Evolutionary conservation across 2,888 invertebrate species (phyloP).

Genomic region (Eurytoma adleriae): DNA sequence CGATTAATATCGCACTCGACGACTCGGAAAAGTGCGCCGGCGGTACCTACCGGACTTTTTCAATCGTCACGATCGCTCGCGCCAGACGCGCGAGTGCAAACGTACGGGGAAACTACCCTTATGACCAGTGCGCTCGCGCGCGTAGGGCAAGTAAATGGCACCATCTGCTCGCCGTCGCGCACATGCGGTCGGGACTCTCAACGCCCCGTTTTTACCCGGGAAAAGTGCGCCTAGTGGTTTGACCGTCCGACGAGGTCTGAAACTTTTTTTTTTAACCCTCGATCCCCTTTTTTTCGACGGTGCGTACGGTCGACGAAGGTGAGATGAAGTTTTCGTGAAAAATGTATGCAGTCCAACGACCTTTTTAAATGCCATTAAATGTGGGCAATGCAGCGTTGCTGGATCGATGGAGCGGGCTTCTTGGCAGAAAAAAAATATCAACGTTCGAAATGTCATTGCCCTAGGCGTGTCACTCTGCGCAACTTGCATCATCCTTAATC

Average conservation of each 20-base stretch:
- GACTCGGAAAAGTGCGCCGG: conserved; percentile 14
- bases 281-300: not conserved
- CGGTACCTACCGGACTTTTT: not conserved
- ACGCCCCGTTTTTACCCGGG: conserved; percentile 33
- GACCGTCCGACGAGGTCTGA: conserved; percentile 17
- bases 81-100: not conserved
- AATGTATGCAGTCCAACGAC: conserved; percentile 19
- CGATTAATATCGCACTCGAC: conserved; percentile 43
- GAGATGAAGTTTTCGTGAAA: conserved; percentile 17
- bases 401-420: conserved; percentile 17
- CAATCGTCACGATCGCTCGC: conserved; percentile 28
- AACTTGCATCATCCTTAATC: too few relatives aligned
- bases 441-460: not conserved
- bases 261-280: not conserved
- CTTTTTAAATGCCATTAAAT: conserved; percentile 21
- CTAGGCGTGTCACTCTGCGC: too few relatives aligned
- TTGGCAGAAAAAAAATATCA: not conserved
- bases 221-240: conserved; percentile 24
- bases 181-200: conserved; percentile 2
- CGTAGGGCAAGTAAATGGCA: conserved; percentile 41
- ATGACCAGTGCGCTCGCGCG: conserved; percentile 18
- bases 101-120: conserved; percentile 43
- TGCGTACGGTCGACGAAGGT: not conserved
- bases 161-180: conserved; percentile 37
- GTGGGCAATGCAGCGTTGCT: not conserved